Conservation (phyloP, 53 echinoderm and acorn worm species). For the Arbacia lixula region DNA sequence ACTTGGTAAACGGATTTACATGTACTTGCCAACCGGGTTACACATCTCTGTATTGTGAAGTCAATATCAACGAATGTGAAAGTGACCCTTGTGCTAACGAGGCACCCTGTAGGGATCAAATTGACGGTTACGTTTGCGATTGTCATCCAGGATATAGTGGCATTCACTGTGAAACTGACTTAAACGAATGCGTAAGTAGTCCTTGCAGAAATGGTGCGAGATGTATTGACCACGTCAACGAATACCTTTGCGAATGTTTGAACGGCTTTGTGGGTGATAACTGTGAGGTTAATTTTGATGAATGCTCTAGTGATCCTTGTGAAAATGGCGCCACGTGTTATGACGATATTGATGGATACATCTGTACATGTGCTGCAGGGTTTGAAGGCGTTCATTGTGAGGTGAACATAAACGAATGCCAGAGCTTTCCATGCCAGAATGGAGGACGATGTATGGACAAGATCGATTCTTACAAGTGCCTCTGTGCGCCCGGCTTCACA, state of each 20-base stretch:
- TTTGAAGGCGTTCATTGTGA: slow-evolving; percentile 68
- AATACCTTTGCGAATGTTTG: slow-evolving; percentile 32
- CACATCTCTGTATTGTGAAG: slow-evolving; percentile 53
- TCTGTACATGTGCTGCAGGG: slow-evolving; percentile 63
- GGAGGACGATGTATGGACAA: slow-evolving; percentile 40
- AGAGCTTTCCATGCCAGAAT: slow-evolving; percentile 69
- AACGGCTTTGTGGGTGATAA: slow-evolving; percentile 40
- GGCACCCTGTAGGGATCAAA: slow-evolving; percentile 31
- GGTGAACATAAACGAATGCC: slow-evolving; percentile 67
- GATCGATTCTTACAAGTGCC: background rate
- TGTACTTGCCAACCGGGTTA: slow-evolving; percentile 73
- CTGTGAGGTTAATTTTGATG: slow-evolving; percentile 56
- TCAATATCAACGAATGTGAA: slow-evolving; percentile 76
- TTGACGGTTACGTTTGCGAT: slow-evolving; percentile 28
- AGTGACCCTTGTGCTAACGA: slow-evolving; percentile 49
- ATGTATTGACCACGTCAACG: slow-evolving; percentile 40
- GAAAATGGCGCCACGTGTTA: slow-evolving; percentile 65
- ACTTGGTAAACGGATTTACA: slow-evolving; percentile 58
- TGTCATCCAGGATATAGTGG: slow-evolving; percentile 55
- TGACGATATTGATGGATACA: slow-evolving; percentile 58
- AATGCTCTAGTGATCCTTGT: slow-evolving; percentile 64
- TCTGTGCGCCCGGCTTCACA: slow-evolving; percentile 5
- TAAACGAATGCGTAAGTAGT: slow-evolving; percentile 38
- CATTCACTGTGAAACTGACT: slow-evolving; percentile 28
- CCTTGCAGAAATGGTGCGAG: slow-evolving; percentile 60